A percentile compares a stretch with the other conserved stretches of the same genome.
phyloP scores from a whole-genome alignment of 2,888 invertebrate genomes.

The Archips xylosteana region DNA sequence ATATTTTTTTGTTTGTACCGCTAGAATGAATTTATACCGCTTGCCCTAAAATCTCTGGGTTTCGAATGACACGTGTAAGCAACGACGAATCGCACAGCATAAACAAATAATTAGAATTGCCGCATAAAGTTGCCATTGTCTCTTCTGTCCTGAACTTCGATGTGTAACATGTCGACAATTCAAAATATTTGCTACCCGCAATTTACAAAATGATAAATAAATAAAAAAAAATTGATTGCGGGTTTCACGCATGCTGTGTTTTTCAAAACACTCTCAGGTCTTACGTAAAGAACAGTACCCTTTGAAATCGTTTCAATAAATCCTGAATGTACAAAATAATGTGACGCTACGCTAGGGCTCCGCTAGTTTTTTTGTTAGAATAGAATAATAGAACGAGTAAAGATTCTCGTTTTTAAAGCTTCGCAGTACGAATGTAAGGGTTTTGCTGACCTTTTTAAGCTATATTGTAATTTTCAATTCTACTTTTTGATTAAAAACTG shows the following conservation, averaged over 20 bases:
- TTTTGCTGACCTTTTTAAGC: constrained; percentile 44
- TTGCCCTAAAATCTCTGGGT: constrained; percentile 31
- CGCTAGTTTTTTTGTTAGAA: constrained; percentile 64
- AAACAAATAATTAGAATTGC: background rate
- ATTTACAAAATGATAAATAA: background rate
- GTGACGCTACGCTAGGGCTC: constrained; percentile 64
- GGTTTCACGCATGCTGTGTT: background rate
- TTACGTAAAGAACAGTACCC: background rate
- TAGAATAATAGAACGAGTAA: constrained; percentile 63
- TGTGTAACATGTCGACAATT: background rate
- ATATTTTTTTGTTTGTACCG: constrained; percentile 52
- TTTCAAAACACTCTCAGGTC: background rate
- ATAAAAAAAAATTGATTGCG: background rate
- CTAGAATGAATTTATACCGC: constrained; percentile 46
- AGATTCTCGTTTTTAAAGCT: constrained; percentile 54
- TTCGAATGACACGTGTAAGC: background rate
- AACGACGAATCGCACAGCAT: background rate
- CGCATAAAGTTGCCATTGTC: background rate
- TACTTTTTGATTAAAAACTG: background rate
- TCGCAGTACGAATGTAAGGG: constrained; percentile 45
- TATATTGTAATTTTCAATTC: background rate
- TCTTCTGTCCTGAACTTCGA: background rate
- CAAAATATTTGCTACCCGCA: background rate
- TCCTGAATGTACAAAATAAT: constrained; percentile 81
- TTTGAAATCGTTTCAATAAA: constrained; percentile 62